Evolutionary conservation across 53 echinoderm and acorn worm species (phyloP).

Genomic region (Actinopyga echinites): DNA sequence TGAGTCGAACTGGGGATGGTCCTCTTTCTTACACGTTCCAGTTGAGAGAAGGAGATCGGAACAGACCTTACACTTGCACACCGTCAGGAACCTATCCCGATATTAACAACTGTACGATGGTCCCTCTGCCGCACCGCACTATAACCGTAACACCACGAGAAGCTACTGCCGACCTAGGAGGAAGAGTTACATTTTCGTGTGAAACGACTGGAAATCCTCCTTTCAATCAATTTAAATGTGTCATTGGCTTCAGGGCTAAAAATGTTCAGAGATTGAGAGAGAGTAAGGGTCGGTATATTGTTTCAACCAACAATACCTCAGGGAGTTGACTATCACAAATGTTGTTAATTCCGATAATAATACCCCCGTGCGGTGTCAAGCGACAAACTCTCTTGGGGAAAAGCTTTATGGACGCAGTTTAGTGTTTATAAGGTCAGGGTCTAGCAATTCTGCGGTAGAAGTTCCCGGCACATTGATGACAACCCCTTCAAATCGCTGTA

Average conservation of each 20-base stretch:
- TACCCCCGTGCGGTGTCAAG: slow-evolving; percentile 26
- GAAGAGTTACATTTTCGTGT: not conserved
- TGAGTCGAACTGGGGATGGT: not conserved
- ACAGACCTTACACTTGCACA: slow-evolving; percentile 31
- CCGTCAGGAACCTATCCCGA: not conserved
- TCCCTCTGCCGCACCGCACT: not conserved
- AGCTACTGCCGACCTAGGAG: not conserved
- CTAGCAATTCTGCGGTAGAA: too few relatives aligned
- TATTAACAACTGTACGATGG: slow-evolving; percentile 3
- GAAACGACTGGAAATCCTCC: slow-evolving; percentile 9
- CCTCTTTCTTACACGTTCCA: not conserved
- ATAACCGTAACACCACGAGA: not conserved
- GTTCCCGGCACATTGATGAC: too few relatives aligned
- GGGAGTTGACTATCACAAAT: slow-evolving; percentile 13
- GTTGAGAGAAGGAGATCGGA: not conserved
- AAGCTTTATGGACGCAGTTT: not conserved
- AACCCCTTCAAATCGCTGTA: too few relatives aligned
- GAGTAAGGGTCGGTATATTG: slow-evolving; percentile 8
- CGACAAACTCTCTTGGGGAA: slow-evolving; percentile 5
- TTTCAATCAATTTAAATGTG: slow-evolving; percentile 18
- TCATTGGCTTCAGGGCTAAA: slow-evolving; percentile 1
- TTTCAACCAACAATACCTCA: not conserved
- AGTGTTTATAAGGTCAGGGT: not conserved
- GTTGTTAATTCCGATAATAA: slow-evolving; percentile 19
- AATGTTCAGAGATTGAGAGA: not conserved